Conservation (phyloP, 1,140 invertebrate species). For the fruit fly (Drosophila melanogaster) region DNA sequence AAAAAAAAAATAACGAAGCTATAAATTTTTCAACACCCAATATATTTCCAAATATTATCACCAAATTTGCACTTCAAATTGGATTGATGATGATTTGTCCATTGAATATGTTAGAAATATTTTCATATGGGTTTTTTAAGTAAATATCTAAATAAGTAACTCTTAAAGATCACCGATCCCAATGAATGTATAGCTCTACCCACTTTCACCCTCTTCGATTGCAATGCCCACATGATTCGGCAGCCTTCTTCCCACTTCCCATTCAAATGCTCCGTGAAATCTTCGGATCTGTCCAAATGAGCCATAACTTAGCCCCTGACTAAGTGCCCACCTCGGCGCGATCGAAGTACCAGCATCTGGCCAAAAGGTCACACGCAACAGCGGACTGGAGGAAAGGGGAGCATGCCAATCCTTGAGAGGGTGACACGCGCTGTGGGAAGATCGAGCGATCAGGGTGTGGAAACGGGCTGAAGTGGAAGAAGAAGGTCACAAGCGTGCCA, state of each 20-base stretch:
- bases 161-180: neutral
- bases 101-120: too few species aligned
- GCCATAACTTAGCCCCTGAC: constrained; percentile 37
- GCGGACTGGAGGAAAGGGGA: neutral
- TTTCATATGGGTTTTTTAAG: too few species aligned
- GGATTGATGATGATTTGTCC: too few species aligned
- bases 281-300: constrained; percentile 43
- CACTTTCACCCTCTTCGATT: constrained; percentile 18
- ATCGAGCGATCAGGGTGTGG: neutral
- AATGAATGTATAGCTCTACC: neutral
- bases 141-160: neutral
- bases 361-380: constrained; percentile 72
- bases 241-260: constrained; percentile 3
- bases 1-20: too few species aligned
- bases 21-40: too few species aligned
- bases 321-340: constrained; percentile 29
- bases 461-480: constrained; percentile 14
- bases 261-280: constrained; percentile 51
- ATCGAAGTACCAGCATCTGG: constrained; percentile 69
- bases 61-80: too few species aligned
- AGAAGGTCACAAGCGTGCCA: constrained; percentile 55
- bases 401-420: constrained; percentile 35
- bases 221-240: constrained; percentile 35
- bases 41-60: too few species aligned
- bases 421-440: constrained; percentile 65